phyloP scores from a whole-genome alignment of 2,888 invertebrate species.

The Hedya salicella region DNA sequence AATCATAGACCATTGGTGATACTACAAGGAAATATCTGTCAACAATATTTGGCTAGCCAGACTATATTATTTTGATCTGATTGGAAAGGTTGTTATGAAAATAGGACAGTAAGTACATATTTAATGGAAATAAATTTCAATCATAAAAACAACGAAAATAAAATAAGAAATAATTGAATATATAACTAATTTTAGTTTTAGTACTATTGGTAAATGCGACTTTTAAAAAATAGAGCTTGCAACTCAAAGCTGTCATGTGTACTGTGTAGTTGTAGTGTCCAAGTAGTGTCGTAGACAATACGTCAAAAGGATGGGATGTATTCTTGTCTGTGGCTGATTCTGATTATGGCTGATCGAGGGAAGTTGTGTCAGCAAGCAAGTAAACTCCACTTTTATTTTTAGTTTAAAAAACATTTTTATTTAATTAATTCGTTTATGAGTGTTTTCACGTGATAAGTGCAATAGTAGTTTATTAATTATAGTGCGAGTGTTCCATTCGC shows the following conservation, averaged over 20 bases:
- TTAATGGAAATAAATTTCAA: no score
- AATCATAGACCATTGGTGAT: no score
- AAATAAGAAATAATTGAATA: no score
- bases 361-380: conserved; percentile 49
- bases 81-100: no score
- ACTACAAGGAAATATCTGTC: no score
- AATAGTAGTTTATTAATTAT: conserved; percentile 32
- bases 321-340: conserved; percentile 27
- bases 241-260: conserved; percentile 28
- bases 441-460: conserved; percentile 44
- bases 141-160: no score
- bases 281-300: conserved; percentile 35
- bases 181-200: no score
- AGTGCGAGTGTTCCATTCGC: conserved; percentile 40
- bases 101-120: no score
- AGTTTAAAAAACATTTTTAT: conserved; percentile 45
- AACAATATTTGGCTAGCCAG: no score
- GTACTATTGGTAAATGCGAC: background rate
- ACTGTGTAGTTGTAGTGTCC: conserved; percentile 10
- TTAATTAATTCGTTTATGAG: conserved; percentile 41
- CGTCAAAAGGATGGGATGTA: conserved; percentile 25
- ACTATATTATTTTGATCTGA: no score
- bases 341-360: conserved; percentile 45
- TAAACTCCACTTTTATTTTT: conserved; percentile 43
- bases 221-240: background rate